Conservation (phyloP, 1,140 invertebrate species). For the Plodia interpunctella region DNA sequence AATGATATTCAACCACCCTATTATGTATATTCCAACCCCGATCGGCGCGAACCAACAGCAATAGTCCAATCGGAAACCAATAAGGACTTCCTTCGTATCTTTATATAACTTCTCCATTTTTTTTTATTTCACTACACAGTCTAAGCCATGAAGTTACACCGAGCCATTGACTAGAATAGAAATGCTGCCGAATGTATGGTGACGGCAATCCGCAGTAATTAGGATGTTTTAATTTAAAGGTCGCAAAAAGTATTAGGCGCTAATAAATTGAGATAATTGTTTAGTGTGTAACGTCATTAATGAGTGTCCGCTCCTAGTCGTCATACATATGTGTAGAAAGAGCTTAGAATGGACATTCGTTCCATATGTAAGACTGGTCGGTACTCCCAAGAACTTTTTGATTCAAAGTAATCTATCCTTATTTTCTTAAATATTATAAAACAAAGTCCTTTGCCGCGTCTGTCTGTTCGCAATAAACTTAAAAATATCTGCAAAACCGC, state of each 20-base stretch:
- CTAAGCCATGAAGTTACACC: neutral
- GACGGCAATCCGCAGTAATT: slow-evolving; percentile 41
- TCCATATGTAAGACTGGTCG: no score
- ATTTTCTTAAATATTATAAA: no score
- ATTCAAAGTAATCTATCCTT: no score
- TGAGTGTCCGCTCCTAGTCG: neutral
- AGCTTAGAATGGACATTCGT: no score
- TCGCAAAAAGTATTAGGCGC: slow-evolving; percentile 33
- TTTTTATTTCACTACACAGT: slow-evolving; percentile 8
- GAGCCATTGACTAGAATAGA: slow-evolving; percentile 21
- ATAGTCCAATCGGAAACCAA: slow-evolving; percentile 43
- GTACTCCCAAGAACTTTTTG: no score
- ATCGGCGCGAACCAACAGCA: slow-evolving; percentile 49
- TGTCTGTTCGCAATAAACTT: no score
- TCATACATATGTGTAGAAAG: neutral
- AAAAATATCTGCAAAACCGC: no score
- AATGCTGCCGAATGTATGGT: slow-evolving; percentile 32
- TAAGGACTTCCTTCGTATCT: slow-evolving; percentile 32
- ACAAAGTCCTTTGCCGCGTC: no score
- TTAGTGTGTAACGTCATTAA: neutral
- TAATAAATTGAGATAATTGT: slow-evolving; percentile 22
- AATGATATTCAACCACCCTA: slow-evolving; percentile 46
- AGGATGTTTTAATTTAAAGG: slow-evolving; percentile 53
- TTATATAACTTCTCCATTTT: slow-evolving; percentile 42
- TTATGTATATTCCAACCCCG: slow-evolving; percentile 35